These are phyloP conservation scores for Drosophila bunnanda DNA, from an alignment of 2,888 invertebrate genomes.

Conservation along the genomic window DNA sequence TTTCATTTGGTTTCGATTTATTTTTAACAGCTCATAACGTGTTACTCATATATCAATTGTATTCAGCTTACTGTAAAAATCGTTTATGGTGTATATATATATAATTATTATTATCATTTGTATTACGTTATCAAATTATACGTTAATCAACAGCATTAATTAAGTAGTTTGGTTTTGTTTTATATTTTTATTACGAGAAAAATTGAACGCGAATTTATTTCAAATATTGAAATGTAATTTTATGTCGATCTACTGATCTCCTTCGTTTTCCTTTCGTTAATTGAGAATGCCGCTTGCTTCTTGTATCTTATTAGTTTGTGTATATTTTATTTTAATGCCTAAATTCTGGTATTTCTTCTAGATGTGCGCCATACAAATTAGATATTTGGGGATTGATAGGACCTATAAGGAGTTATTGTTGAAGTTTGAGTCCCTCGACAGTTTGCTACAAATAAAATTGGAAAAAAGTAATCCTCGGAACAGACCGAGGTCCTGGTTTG, in stretches of 20 bases:
- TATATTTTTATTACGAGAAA: constrained; percentile 52
- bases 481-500: constrained; percentile 18
- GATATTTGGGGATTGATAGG: constrained; percentile 53
- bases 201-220: constrained; percentile 69
- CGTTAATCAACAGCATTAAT: constrained; percentile 50
- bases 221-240: constrained; percentile 54
- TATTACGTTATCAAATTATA: constrained; percentile 67
- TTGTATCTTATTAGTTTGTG: constrained; percentile 48
- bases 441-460: constrained; percentile 56
- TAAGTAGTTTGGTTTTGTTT: constrained; percentile 45
- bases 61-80: constrained; percentile 62
- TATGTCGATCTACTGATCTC: constrained; percentile 38
- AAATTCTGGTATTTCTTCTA: constrained; percentile 59
- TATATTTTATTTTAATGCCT: constrained; percentile 72
- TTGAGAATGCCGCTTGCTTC: constrained; percentile 40
- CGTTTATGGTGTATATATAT: constrained; percentile 59
- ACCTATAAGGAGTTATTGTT: constrained; percentile 68
- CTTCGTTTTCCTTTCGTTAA: constrained; percentile 36
- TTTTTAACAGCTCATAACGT: constrained; percentile 76
- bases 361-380: constrained; percentile 58
- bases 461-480: constrained; percentile 31
- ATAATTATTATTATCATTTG: constrained; percentile 69
- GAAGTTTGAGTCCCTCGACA: constrained; percentile 76
- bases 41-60: constrained; percentile 54
- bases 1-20: constrained; percentile 50